Evolutionary conservation across 2,113 vertebrate genomes (phyloP), one percentile per base, ranked within the genome.

Genomic region (Lophotis ruficrista): DNA sequence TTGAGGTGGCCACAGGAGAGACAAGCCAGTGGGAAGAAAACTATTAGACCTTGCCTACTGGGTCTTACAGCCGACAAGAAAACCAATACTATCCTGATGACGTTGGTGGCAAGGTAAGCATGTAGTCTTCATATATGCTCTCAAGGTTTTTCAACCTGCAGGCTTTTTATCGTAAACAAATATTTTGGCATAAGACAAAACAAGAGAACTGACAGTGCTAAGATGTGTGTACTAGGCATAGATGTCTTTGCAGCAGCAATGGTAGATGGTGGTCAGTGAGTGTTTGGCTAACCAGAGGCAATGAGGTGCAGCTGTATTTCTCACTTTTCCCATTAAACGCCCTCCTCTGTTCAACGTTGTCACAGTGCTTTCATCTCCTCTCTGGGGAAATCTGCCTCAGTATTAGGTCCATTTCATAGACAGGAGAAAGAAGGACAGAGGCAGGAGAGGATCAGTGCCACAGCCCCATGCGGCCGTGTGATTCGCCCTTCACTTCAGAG

Each of bases 221-320:
- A 76, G 82, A 38, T 4, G 3, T 0, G 0, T 9, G 20, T 50
- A 3, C 41, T 61, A 25, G 11, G 9, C 28, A 9, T 10, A 4
- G 3, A 14, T 3, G 11, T 15, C 66, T 68, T 45, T 50, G 81
- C 37, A 51, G 87, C 0, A 3, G 47, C n/a, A 28, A 3, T 0
- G 0, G 38, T 25, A 47, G 7, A 5, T 31, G 24, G n/a, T 54
- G 56, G 7, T 50, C 3, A 1, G 50, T 61, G 31, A 28, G 47
- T 13, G 58, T 72, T 35, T 19, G 53, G 56, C 25, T 66, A n/a
- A 61, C 47, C 19, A 61, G 51, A 62, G 65, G 51, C 65, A 56
- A 5, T 13, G 37, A 68, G 53, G 33, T 60, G 27, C 48, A 64
- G 78, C 75, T 64, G 24, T 24, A 20, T 64, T 92, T 82, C 56